Conservation (phyloP, 2,113 vertebrate genomes). For the Cololabis saira region DNA sequence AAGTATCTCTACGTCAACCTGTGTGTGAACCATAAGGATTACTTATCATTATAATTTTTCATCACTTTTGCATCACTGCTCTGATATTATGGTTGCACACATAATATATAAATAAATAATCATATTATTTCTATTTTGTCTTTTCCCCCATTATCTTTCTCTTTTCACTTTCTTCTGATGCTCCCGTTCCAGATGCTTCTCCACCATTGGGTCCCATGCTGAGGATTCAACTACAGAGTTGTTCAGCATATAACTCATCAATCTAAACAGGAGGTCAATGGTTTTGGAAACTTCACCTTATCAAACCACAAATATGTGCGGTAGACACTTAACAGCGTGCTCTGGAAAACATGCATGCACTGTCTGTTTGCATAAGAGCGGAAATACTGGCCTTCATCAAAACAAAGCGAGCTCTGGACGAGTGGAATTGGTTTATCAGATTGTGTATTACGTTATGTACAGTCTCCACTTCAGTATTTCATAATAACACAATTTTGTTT, state of each 20-base stretch:
- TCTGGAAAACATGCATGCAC: neutral
- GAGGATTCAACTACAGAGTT: conserved; percentile 6
- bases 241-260: conserved; percentile 5
- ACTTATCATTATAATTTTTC: too few species aligned
- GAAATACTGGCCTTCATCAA: neutral
- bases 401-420: neutral
- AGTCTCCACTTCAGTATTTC: neutral
- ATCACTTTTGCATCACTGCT: too few species aligned
- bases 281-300: neutral
- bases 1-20: neutral
- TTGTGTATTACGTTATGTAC: neutral
- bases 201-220: conserved; percentile 10
- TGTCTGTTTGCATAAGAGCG: neutral
- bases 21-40: too few species aligned
- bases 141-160: neutral
- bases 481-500: conserved; percentile 1
- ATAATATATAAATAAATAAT: too few species aligned
- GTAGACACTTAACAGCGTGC: neutral
- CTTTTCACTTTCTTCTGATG: neutral
- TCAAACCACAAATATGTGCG: neutral
- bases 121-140: neutral
- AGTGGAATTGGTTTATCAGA: neutral
- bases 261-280: neutral
- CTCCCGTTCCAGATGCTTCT: neutral
- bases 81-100: too few species aligned